These are phyloP conservation scores for Heliconius melpomene DNA, from an alignment of 1,140 invertebrate species.

Conservation along the genomic window DNA sequence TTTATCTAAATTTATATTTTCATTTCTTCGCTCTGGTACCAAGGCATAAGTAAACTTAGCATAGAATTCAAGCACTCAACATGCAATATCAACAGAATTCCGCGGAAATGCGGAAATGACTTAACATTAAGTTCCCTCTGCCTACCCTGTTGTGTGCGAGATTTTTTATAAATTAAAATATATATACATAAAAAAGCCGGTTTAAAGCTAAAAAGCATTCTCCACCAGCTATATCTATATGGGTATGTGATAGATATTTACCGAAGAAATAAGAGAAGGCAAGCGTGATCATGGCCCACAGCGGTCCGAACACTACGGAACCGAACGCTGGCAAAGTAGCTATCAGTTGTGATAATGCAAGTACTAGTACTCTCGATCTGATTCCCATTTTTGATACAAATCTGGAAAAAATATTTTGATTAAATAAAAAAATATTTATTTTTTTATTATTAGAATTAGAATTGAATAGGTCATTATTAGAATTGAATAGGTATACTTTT, in stretches of 20 bases:
- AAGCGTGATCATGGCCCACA: slow-evolving; percentile 92
- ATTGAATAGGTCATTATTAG: neutral
- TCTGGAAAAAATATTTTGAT: slow-evolving; percentile 50
- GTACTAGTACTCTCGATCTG: slow-evolving; percentile 89
- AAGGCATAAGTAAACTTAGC: too few relatives aligned
- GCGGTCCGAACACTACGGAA: slow-evolving; percentile 91
- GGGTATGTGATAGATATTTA: slow-evolving; percentile 67
- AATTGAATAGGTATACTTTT: neutral
- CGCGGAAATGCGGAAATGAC: too few relatives aligned
- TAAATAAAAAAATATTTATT: neutral
- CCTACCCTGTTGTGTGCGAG: too few relatives aligned
- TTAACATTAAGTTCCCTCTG: too few relatives aligned
- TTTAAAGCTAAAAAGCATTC: too few relatives aligned
- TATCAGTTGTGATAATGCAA: slow-evolving; percentile 92
- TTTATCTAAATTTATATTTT: too few relatives aligned
- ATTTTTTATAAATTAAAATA: too few relatives aligned
- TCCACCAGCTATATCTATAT: too few relatives aligned
- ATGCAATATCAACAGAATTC: too few relatives aligned
- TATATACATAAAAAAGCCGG: too few relatives aligned
- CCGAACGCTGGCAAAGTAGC: slow-evolving; percentile 94
- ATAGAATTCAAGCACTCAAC: too few relatives aligned
- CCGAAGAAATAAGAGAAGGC: slow-evolving; percentile 93
- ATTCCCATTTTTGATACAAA: slow-evolving; percentile 94
- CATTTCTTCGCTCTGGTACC: too few relatives aligned
- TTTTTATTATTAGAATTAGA: neutral